Percentiles rank a stretch among this genome's conserved stretches.
Conservation (phyloP, 2,888 invertebrate genomes). For the Oscheius sp. region DNA sequence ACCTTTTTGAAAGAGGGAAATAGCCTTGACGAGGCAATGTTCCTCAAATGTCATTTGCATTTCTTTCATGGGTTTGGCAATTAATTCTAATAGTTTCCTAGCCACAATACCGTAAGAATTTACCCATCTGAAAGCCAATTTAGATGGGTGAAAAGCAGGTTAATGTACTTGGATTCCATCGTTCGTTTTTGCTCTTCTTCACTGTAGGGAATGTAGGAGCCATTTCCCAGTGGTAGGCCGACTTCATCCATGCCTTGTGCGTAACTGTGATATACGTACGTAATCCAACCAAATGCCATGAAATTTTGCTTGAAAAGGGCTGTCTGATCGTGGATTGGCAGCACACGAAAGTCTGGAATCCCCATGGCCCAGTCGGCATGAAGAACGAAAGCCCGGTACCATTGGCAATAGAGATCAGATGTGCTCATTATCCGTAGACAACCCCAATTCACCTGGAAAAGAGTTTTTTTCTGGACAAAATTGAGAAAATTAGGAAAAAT, state of each 20-base stretch:
- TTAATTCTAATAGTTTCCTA: constrained; percentile 57
- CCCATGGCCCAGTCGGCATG: constrained; percentile 66
- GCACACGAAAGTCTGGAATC: constrained; percentile 56
- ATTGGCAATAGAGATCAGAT: constrained; percentile 54
- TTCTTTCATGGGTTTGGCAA: constrained; percentile 59
- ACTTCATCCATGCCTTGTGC: constrained; percentile 38
- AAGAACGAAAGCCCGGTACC: constrained; percentile 64
- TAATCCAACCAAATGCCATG: constrained; percentile 66
- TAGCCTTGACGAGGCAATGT: constrained; percentile 60
- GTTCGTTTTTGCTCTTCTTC: constrained; percentile 49
- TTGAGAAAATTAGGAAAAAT: too few relatives aligned
- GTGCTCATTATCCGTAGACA: constrained; percentile 61
- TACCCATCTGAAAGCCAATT: constrained; percentile 49
- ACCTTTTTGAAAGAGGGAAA: constrained; percentile 62
- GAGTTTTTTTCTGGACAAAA: constrained; percentile 9
- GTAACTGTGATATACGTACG: constrained; percentile 58
- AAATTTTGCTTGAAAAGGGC: constrained; percentile 65
- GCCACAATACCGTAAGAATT: constrained; percentile 59
- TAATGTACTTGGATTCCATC: constrained; percentile 47
- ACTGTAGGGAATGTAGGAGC: constrained; percentile 59
- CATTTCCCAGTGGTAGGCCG: constrained; percentile 62
- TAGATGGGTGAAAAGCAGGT: background rate
- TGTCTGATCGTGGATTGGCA: constrained; percentile 45
- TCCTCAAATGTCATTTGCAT: constrained; percentile 60
- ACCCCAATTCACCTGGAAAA: constrained; percentile 49